Evolutionary conservation across 2,888 invertebrate species (phyloP), one percentile per base, ranked within the genome.

Genomic region (Hirtodrosophila confusa): DNA sequence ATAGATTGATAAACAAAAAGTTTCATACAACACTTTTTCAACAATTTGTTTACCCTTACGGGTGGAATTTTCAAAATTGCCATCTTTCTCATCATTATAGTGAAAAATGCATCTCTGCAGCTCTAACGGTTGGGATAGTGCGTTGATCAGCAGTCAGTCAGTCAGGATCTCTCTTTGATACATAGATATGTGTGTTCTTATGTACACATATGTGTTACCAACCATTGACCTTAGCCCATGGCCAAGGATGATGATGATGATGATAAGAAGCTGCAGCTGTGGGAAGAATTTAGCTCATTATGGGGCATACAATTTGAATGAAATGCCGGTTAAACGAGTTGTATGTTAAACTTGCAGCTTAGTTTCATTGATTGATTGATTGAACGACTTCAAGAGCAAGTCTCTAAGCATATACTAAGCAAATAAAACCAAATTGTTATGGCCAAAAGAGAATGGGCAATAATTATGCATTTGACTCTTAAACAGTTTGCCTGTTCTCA

Each of bases 161-260:
- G 17, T 17, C 17, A 17, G 17, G 17, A 17, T 17, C 2, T 17
- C 17, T 17, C 1, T 17, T 17, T 17, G 1, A 17, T 17, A 17
- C 17, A 17, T 17, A 17, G 17, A 17, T 17, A 44, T 39, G 58
- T 40, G 6, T 27, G 36, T 24, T 41, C 48, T 49, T 40, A 31
- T 24, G 36, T 12, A 10, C 17, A 7, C 27, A 27, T 27, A 33
- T 48, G 49, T 66, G 43, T 43, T 57, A 40, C 65, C 67, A 68
- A 85, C 60, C 75, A 84, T 80, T 82, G 82, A 86, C 82, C 85
- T 84, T 82, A 82, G 85, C 63, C 63, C 87, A 64, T 44, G 77
- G 58, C 64, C 58, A 43, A 50, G 43, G 65, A 39, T 56, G 50
- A 58, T 62, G 24, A 60, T 51, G 40, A 50, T 44, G 48, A 39